These are phyloP conservation scores for Stegastes partitus DNA, from an alignment of 2,113 vertebrate genomes.

Conservation along the genomic window DNA sequence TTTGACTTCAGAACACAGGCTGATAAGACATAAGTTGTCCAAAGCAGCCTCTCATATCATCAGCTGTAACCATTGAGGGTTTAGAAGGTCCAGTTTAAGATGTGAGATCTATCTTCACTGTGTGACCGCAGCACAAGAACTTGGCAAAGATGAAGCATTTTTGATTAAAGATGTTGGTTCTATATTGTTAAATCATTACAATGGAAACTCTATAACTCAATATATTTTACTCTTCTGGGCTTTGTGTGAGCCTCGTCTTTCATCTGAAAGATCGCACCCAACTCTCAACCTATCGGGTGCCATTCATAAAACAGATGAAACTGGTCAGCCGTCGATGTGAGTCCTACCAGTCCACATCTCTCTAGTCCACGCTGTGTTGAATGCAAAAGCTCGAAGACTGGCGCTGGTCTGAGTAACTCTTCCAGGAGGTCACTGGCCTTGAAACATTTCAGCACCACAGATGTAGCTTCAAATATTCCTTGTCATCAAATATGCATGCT, in stretches of 20 bases:
- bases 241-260: background rate
- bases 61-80: background rate
- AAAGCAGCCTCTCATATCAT: background rate
- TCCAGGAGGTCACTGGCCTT: slow-evolving; percentile 33
- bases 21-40: too few relatives aligned
- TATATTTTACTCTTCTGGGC: background rate
- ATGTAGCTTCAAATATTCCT: slow-evolving; percentile 49
- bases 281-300: background rate
- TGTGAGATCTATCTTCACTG: background rate
- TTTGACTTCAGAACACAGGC: too few relatives aligned
- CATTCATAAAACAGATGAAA: background rate
- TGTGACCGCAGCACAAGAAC: background rate
- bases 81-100: background rate
- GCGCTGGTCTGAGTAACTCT: slow-evolving; percentile 9
- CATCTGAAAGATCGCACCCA: background rate
- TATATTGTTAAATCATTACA: background rate
- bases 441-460: slow-evolving; percentile 39
- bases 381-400: background rate
- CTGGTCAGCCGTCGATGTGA: background rate
- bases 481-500: slow-evolving; percentile 75
- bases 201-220: background rate
- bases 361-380: background rate
- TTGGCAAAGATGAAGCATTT: background rate
- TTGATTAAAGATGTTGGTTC: background rate
- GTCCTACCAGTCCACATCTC: background rate